These are phyloP conservation scores for Hirtodrosophila histrioides DNA, from an alignment of 2,888 invertebrate genomes.

Conservation along the genomic window DNA sequence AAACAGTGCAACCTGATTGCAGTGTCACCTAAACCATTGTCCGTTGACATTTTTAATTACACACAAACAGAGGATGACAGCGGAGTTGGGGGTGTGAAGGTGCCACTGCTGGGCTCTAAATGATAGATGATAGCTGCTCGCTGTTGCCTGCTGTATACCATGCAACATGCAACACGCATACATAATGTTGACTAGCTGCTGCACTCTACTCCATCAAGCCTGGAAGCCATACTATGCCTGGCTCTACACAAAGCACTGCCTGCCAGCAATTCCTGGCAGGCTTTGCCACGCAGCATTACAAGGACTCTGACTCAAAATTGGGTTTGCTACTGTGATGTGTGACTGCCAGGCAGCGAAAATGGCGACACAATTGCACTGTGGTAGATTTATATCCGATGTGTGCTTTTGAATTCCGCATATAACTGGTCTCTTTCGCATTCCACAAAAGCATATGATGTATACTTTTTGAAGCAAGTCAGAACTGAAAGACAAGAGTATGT, in stretches of 20 bases:
- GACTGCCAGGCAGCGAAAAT: constrained; percentile 11
- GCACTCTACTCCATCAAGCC: constrained; percentile 45
- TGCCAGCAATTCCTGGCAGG: constrained; percentile 43
- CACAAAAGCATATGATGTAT: no score
- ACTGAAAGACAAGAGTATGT: no score
- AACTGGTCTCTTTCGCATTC: no score
- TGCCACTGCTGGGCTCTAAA: constrained; percentile 41
- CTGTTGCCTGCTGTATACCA: constrained; percentile 20
- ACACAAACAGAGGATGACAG: constrained; percentile 44
- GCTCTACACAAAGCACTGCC: constrained; percentile 10
- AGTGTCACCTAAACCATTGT: constrained; percentile 70
- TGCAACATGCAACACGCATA: constrained; percentile 48
- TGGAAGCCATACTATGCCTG: constrained; percentile 18
- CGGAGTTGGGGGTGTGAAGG: neutral
- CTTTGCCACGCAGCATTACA: constrained; percentile 62
- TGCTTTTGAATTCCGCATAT: no score
- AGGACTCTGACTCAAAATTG: constrained; percentile 30
- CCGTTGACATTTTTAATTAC: constrained; percentile 78
- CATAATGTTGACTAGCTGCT: constrained; percentile 19
- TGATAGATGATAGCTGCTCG: constrained; percentile 69
- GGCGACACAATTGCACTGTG: constrained; percentile 11
- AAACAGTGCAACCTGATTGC: constrained; percentile 62
- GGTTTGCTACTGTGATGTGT: constrained; percentile 25
- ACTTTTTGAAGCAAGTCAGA: no score
- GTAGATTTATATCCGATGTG: no score